Evolutionary conservation across 1,140 invertebrate species (phyloP), one percentile per base, ranked within the genome.

Genomic region (Harlomillsia oculata): DNA sequence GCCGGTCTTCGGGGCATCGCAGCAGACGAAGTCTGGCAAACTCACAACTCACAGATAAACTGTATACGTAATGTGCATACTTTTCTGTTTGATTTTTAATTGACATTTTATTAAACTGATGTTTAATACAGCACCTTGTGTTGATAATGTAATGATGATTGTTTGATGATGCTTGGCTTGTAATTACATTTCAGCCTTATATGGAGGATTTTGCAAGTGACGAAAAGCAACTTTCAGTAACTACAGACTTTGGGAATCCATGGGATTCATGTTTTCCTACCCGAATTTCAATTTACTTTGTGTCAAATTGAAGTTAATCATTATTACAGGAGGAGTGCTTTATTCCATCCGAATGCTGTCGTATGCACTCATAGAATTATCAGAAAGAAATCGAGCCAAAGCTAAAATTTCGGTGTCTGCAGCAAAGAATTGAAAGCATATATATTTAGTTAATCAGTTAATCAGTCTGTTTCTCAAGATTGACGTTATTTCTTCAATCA

Each of bases 11-110:
- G 93, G 93, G 94, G 94, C 18, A 82, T 95, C n/a, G n/a, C n/a
- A n/a, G 88, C 88, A 5, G 94, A 97, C 70, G 90, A 91, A 3
- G 89, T 97, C 0, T 97, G 93, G 93, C 93, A 97, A 70, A 97
- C 94, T n/a, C n/a, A 0, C 93, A 97, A 76, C 85, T 97, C 44
- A 97, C 97, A 69, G 89, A 92, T 56, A 50, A 18, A n/a, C n/a
- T n/a, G n/a, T n/a, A n/a, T n/a, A n/a, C n/a, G n/a, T n/a, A n/a
- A n/a, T n/a, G 5, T 21, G 3, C 3, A 16, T 20, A 32, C n/a
- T 25, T 44, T 44, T 4, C 23, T 23, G 41, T n/a, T n/a, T n/a
- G n/a, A n/a, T 8, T n/a, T 36, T 45, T 16, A 29, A 6, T 53
- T n/a, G n/a, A 11, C 32, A 40, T 2, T 29, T n/a, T 37, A n/a